phyloP scores from a whole-genome alignment of 2,797 vertebrate genomes.

The Discoglossus pictus region DNA sequence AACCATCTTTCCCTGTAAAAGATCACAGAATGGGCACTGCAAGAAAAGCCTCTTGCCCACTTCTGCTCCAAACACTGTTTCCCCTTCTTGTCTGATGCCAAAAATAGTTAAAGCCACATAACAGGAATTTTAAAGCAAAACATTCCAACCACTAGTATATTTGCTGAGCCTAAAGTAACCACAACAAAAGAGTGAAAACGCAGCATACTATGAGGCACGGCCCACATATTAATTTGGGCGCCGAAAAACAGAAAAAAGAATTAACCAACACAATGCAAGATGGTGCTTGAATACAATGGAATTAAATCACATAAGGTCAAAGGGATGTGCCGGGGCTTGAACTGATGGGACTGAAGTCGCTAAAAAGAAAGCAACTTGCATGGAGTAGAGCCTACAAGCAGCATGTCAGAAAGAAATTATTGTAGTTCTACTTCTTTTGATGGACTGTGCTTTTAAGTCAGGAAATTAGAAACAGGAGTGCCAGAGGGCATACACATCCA shows the following conservation, averaged over 20 bases:
- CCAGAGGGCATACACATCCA: slow-evolving; percentile 86
- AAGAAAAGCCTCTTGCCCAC: no score
- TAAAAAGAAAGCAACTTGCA: slow-evolving; percentile 60
- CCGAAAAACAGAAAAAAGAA: slow-evolving; percentile 39
- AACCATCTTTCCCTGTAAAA: no score
- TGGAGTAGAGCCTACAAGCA: slow-evolving; percentile 67
- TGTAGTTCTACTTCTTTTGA: slow-evolving; percentile 90
- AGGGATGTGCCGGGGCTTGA: slow-evolving; percentile 29
- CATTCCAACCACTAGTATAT: slow-evolving; percentile 59
- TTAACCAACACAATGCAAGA: slow-evolving; percentile 14
- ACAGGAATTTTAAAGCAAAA: slow-evolving; percentile 42
- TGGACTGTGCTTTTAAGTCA: slow-evolving; percentile 92
- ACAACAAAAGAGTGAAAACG: slow-evolving; percentile 62
- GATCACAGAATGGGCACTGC: no score
- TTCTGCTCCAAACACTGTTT: slow-evolving; percentile 48
- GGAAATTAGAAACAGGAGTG: slow-evolving; percentile 97
- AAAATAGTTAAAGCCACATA: slow-evolving; percentile 55
- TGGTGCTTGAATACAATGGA: neutral
- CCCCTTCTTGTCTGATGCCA: slow-evolving; percentile 51
- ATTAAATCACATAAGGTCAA: neutral
- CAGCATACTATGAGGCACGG: slow-evolving; percentile 54
- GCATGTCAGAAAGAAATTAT: slow-evolving; percentile 83
- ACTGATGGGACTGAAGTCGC: slow-evolving; percentile 62
- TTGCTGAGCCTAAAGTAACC: slow-evolving; percentile 63
- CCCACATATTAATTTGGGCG: slow-evolving; percentile 60